Evolutionary conservation across 1,140 invertebrate species (phyloP).

Genomic region (Drosophila santomea): DNA sequence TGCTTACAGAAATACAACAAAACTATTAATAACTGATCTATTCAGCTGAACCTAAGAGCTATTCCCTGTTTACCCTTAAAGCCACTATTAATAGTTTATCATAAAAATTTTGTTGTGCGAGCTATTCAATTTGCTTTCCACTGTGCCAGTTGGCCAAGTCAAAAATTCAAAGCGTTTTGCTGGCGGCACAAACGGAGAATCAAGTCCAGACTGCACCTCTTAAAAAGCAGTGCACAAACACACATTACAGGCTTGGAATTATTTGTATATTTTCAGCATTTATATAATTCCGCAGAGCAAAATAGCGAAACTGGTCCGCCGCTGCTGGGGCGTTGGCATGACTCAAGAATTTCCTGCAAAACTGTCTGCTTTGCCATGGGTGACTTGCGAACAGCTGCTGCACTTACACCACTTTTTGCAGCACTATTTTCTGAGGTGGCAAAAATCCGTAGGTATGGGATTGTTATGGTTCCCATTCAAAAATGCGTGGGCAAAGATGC

Average conservation of each 20-base stretch:
- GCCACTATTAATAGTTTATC: too few species aligned
- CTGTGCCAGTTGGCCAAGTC: conserved; percentile 27
- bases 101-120: too few species aligned
- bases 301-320: conserved; percentile 63
- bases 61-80: too few species aligned
- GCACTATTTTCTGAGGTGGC: neutral
- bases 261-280: conserved; percentile 60
- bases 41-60: too few species aligned
- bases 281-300: conserved; percentile 74
- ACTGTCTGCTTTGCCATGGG: conserved; percentile 44
- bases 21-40: too few species aligned
- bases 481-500: conserved; percentile 7
- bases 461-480: conserved; percentile 15
- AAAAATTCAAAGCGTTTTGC: conserved; percentile 24
- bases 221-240: conserved; percentile 42
- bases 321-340: conserved; percentile 66
- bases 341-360: conserved; percentile 73
- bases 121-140: conserved; percentile 3
- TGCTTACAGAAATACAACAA: too few species aligned
- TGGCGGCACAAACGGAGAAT: conserved; percentile 39
- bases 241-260: conserved; percentile 43
- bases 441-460: conserved; percentile 2
- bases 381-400: conserved; percentile 45
- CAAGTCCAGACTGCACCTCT: conserved; percentile 65
- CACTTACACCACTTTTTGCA: conserved; percentile 18